Percentiles rank a stretch among this genome's conserved stretches.
phyloP scores from a whole-genome alignment of 2,113 vertebrate genomes.

The Notarius lentiginosus region DNA sequence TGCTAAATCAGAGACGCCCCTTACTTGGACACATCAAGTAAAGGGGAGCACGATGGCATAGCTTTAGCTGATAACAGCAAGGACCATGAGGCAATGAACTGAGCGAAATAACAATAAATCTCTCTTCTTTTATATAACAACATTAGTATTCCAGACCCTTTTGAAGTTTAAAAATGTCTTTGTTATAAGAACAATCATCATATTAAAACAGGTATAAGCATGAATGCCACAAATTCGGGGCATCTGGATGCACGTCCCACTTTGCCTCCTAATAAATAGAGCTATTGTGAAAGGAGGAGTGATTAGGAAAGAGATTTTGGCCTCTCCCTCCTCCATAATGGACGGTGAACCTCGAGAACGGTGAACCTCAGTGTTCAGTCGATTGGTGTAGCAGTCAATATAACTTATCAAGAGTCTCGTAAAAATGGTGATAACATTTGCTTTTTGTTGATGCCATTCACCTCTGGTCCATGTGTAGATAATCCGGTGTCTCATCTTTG shows the following conservation, averaged over 20 bases:
- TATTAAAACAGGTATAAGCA: constrained; percentile 76
- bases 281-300: constrained; percentile 53
- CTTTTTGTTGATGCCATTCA: constrained; percentile 46
- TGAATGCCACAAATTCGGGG: constrained; percentile 57
- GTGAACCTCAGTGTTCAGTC: constrained; percentile 4
- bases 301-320: constrained; percentile 67
- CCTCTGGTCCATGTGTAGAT: constrained; percentile 61
- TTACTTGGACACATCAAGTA: neutral
- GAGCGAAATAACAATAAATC: constrained; percentile 68
- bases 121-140: constrained; percentile 64
- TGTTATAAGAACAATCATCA: constrained; percentile 71
- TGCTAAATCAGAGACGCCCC: neutral
- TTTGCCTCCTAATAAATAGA: constrained; percentile 55
- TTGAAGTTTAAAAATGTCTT: constrained; percentile 75
- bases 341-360: constrained; percentile 48
- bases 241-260: constrained; percentile 37
- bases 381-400: constrained; percentile 48
- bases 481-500: constrained; percentile 64
- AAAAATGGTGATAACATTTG: constrained; percentile 37
- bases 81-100: constrained; percentile 72
- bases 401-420: constrained; percentile 53
- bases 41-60: constrained; percentile 9
- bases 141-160: constrained; percentile 63
- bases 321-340: constrained; percentile 56
- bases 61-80: constrained; percentile 68